Evolutionary conservation across 92 coral and sea anemone species (phyloP).

Genomic region (Muricea muricata): DNA sequence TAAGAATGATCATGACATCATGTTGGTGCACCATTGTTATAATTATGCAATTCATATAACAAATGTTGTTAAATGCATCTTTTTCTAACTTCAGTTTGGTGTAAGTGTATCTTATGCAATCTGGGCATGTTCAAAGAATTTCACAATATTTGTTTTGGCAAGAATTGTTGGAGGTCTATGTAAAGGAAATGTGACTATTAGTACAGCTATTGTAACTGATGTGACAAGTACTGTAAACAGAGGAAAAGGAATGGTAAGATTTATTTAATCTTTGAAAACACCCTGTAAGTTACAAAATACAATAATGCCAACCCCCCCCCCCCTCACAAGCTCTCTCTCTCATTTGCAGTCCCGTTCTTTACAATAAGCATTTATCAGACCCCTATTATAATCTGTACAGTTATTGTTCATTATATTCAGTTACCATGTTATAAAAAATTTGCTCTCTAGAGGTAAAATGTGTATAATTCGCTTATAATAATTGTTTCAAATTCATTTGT

Average conservation of each 20-base stretch:
- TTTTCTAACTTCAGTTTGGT: conserved; percentile 70
- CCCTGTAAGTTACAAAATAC: too few relatives aligned
- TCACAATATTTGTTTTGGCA: conserved; percentile 89
- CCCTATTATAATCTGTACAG: too few relatives aligned
- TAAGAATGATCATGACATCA: background rate
- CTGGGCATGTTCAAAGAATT: conserved; percentile 88
- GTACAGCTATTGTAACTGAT: conserved; percentile 91
- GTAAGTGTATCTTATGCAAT: conserved; percentile 78
- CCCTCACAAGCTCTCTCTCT: background rate
- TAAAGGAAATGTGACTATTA: conserved; percentile 92
- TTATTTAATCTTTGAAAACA: background rate
- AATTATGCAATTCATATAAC: too few relatives aligned
- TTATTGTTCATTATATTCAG: too few relatives aligned
- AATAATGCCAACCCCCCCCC: too few relatives aligned
- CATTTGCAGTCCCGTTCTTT: background rate
- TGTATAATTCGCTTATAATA: too few relatives aligned
- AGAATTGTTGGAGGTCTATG: conserved; percentile 93
- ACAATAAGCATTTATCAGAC: background rate
- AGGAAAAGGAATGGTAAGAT: conserved; percentile 95
- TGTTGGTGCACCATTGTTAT: background rate
- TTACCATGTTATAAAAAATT: too few relatives aligned
- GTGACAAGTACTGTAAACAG: conserved; percentile 83
- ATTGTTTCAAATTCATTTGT: too few relatives aligned
- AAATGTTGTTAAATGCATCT: background rate
- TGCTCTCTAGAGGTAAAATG: too few relatives aligned